A percentile compares a stretch with the other conserved stretches of the same genome.
These are phyloP conservation scores for Xanthorhoe spadicearia DNA, from an alignment of 2,888 invertebrate genomes.

Conservation along the genomic window DNA sequence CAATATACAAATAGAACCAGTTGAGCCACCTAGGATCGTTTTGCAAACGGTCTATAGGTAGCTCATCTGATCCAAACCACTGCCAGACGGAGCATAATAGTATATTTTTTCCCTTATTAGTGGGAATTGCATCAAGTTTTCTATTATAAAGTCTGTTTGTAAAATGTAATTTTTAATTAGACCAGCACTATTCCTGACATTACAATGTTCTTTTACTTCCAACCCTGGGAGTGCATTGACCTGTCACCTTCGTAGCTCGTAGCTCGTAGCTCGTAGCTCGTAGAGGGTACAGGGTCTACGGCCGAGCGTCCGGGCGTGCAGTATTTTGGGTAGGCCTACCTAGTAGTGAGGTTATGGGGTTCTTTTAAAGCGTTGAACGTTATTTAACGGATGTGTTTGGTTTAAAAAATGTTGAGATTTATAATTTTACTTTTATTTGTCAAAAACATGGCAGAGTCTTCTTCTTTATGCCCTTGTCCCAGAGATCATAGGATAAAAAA, in stretches of 20 bases:
- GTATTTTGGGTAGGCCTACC: conserved; percentile 2
- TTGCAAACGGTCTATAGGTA: no score
- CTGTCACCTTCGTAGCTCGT: conserved; percentile 45
- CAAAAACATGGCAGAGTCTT: no score
- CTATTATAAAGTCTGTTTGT: background rate
- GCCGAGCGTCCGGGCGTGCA: conserved; percentile 44
- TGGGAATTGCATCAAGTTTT: background rate
- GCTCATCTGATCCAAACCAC: no score
- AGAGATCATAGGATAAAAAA: no score
- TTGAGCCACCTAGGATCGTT: no score
- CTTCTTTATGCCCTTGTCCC: no score
- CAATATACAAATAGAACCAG: no score
- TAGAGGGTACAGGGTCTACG: conserved; percentile 45
- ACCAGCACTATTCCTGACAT: background rate
- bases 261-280: conserved; percentile 32
- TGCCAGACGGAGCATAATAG: no score
- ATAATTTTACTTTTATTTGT: no score
- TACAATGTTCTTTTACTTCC: background rate
- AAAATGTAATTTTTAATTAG: background rate
- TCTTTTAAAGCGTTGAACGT: background rate
- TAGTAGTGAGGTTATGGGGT: background rate
- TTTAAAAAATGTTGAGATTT: background rate
- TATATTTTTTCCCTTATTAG: background rate
- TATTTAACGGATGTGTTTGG: background rate
- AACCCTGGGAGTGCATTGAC: conserved; percentile 31